phyloP scores from a whole-genome alignment of 1,140 invertebrate species.

The Tetragnatha versicolor region DNA sequence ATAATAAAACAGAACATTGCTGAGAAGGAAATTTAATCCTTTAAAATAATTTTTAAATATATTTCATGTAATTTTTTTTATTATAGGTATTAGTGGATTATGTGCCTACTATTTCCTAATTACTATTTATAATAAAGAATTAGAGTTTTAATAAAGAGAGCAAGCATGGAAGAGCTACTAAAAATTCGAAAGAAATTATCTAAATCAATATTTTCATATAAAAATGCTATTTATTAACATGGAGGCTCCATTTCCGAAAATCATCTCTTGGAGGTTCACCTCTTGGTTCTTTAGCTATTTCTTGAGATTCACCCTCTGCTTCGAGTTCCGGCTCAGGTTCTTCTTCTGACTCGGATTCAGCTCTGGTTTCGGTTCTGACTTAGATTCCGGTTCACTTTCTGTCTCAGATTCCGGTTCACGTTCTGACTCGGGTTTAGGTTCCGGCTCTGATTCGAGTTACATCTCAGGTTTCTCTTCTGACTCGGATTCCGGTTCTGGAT shows the following conservation, averaged over 20 bases:
- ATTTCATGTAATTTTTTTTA: no score
- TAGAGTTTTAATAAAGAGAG: no score
- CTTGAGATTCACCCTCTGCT: neutral
- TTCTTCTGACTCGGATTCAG: neutral
- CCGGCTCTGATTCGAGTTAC: no score
- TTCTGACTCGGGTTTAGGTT: no score
- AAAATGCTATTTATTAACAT: constrained; percentile 5
- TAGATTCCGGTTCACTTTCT: neutral
- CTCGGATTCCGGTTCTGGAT: neutral
- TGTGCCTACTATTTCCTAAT: no score
- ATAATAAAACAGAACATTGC: no score
- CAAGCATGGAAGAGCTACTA: no score
- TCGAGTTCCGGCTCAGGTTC: neutral
- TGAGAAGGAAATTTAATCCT: no score
- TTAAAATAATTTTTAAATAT: no score
- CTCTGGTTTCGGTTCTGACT: neutral
- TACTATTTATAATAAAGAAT: no score
- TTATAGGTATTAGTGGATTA: no score
- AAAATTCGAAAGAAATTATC: neutral
- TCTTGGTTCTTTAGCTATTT: neutral
- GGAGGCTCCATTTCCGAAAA: constrained; percentile 1
- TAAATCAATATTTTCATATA: neutral
- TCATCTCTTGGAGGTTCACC: constrained; percentile 17
- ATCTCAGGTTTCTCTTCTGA: no score
- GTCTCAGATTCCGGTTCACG: neutral